Conservation (phyloP, 1,140 invertebrate genomes). For the Limonius californicus region DNA sequence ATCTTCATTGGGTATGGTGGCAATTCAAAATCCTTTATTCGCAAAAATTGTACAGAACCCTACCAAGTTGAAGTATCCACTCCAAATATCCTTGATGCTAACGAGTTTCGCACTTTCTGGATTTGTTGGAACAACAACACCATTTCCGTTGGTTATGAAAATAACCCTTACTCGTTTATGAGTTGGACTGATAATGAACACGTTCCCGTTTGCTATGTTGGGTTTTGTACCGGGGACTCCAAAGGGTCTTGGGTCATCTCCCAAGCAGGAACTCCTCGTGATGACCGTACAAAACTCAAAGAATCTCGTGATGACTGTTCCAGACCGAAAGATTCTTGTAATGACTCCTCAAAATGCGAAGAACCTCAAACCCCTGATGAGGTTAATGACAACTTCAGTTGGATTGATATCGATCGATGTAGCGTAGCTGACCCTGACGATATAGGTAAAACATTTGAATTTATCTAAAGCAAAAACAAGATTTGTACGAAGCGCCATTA, state of each 20-base stretch:
- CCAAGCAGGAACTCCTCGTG: slow-evolving; percentile 20
- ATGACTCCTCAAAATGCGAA: too few species aligned
- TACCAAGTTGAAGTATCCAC: slow-evolving; percentile 72
- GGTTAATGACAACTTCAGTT: too few species aligned
- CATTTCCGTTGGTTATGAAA: slow-evolving; percentile 64
- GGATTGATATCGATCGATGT: too few species aligned
- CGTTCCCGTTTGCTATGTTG: slow-evolving; percentile 66
- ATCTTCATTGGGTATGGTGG: slow-evolving; percentile 80
- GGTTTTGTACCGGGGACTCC: slow-evolving; percentile 81
- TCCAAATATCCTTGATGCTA: slow-evolving; percentile 61
- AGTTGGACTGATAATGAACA: slow-evolving; percentile 66
- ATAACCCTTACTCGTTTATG: slow-evolving; percentile 66
- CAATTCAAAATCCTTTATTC: slow-evolving; percentile 78
- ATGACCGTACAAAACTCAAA: too few species aligned
- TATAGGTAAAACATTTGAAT: too few species aligned
- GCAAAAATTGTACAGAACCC: slow-evolving; percentile 72
- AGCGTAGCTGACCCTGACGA: too few species aligned
- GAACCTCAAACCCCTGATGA: too few species aligned
- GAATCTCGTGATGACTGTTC: too few species aligned
- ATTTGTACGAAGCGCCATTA: too few species aligned
- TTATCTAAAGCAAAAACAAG: too few species aligned
- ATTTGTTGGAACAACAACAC: slow-evolving; percentile 68
- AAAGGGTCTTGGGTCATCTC: slow-evolving; percentile 76
- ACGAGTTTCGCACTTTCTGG: slow-evolving; percentile 79
- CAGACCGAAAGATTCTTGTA: too few species aligned